Percentiles rank a stretch among this genome's conserved stretches.
These are phyloP conservation scores for Colletes latitarsis DNA, from an alignment of 1,140 invertebrate species.

Conservation along the genomic window DNA sequence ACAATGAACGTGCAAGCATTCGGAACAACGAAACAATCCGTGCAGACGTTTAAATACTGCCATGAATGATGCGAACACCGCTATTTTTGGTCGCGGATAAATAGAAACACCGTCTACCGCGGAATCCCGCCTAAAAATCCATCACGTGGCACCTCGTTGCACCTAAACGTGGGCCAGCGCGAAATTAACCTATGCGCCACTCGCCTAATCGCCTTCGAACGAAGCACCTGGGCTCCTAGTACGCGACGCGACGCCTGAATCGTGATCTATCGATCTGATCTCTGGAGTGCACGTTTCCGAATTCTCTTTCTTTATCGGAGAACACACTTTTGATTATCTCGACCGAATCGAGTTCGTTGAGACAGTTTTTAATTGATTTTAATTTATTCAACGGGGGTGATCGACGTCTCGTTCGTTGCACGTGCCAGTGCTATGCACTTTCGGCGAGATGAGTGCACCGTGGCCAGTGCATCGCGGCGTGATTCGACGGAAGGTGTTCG, in stretches of 20 bases:
- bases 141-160: constrained; percentile 5
- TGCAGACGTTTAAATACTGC: background rate
- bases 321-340: background rate
- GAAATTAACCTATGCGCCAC: constrained; percentile 43
- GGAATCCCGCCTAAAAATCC: constrained; percentile 5
- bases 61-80: constrained; percentile 6
- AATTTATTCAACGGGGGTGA: background rate
- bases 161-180: background rate
- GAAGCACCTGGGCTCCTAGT: constrained; percentile 43
- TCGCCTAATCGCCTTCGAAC: constrained; percentile 32
- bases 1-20: background rate
- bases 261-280: constrained; percentile 15
- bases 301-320: no score
- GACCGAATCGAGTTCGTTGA: background rate
- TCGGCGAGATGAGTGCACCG: constrained; percentile 79
- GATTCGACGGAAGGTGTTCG: constrained; percentile 78
- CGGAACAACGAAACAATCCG: background rate
- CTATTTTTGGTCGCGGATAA: constrained; percentile 31
- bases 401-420: background rate
- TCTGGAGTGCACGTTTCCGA: background rate
- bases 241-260: constrained; percentile 33
- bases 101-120: constrained; percentile 21
- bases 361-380: no score
- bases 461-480: constrained; percentile 86
- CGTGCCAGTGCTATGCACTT: constrained; percentile 25